Evolutionary conservation across 2,113 vertebrate genomes (phyloP), one percentile per base, ranked within the genome.

Genomic region (Pleuronectes platessa): DNA sequence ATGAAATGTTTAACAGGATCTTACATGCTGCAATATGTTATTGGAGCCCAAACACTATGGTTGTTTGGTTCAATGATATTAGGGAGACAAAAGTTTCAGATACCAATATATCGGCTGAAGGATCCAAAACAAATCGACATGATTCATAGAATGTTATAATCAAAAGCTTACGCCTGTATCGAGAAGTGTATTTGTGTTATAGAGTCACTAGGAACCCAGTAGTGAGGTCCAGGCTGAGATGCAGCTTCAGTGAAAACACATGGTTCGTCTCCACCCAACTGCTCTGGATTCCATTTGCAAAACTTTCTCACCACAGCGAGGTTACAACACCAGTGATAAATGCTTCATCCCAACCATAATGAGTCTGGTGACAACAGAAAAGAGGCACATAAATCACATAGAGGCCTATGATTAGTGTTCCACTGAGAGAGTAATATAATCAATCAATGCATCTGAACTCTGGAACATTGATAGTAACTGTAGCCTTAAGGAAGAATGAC

Each of bases 281-380:
- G 15, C 45, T 62, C 45, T 60, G 60, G 27, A 15, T 68, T 71
- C 27, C 71, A 71, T 54, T 37, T 15, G 47, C 47, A 51, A 64
- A 75, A 70, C 24, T 35, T n/a, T 88, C 59, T 82, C 40, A 67
- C 35, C 53, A 61, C 59, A 64, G 71, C 1, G 0, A 14, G 20
- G 40, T 81, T 61, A 74, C 63, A 58, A 47, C 74, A 56, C 23
- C 53, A 64, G 45, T 79, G 78, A 66, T 63, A 68, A 76, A 89
- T 85, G 69, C 61, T 76, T 78, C 61, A 37, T 61, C 79, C 14
- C 59, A 42, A 37, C 73, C 31, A 24, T 74, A 79, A 81, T 75
- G 78, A 74, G 42, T 21, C 23, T 73, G 54, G 69, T 72, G 83
- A 86, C 71, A 84, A 73, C 49, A 40, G n/a, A 63, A 37, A 59